Evolutionary conservation across 1,140 invertebrate genomes (phyloP).

Genomic region (Nymphalis io): DNA sequence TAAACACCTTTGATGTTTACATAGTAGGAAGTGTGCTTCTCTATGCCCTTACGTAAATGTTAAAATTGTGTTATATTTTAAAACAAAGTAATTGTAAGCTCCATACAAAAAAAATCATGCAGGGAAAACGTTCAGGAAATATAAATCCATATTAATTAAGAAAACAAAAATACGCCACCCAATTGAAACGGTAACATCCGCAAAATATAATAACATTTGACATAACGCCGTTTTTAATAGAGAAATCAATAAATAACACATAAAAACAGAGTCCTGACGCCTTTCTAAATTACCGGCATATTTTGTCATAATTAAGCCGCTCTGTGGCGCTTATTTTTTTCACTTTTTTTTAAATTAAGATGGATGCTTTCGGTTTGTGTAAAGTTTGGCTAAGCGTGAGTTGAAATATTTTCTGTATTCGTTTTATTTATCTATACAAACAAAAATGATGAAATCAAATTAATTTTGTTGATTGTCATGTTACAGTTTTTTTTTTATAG

Average conservation of each 20-base stretch:
- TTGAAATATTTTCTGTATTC: not conserved
- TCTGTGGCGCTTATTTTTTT: conserved; percentile 61
- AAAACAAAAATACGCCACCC: conserved; percentile 17
- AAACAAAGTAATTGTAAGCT: no score
- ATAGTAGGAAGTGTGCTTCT: no score
- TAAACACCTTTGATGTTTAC: no score
- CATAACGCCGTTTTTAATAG: conserved; percentile 33
- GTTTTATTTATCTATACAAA: no score
- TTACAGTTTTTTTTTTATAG: no score
- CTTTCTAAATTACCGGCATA: conserved; percentile 64
- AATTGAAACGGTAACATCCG: conserved; percentile 16
- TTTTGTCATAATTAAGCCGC: conserved; percentile 72
- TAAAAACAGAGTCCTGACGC: conserved; percentile 43
- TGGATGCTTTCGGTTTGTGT: conserved; percentile 40
- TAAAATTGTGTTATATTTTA: no score
- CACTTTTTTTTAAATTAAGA: conserved; percentile 46
- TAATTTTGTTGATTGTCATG: no score
- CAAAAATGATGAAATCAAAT: no score
- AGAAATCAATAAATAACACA: conserved; percentile 42
- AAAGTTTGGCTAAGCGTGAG: conserved; percentile 34
- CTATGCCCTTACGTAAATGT: no score
- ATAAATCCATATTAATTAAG: not conserved
- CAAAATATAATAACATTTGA: conserved; percentile 34
- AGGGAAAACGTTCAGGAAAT: not conserved
- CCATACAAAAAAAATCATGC: not conserved